Percentiles rank a stretch among this genome's conserved stretches.
These are phyloP conservation scores for Rafetus swinhoei DNA, from an alignment of 2,113 vertebrate genomes.

Conservation along the genomic window DNA sequence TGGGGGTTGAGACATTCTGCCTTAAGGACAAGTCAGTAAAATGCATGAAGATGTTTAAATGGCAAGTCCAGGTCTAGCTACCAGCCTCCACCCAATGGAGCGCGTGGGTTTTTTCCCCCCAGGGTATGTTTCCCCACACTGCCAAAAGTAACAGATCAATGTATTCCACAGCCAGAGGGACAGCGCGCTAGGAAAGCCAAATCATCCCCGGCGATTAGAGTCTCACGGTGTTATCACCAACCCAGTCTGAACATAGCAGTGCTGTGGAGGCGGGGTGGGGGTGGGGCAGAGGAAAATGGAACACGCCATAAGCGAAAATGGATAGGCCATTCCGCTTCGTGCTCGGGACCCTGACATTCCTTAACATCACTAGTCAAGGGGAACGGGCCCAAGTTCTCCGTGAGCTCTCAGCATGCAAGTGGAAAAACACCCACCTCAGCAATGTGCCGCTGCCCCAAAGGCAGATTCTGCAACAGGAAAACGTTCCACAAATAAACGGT, in stretches of 20 bases:
- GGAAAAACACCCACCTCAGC: neutral
- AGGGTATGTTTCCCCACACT: rapidly evolving
- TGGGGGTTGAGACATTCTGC: neutral
- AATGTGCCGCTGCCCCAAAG: neutral
- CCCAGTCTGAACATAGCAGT: neutral
- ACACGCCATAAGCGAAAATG: neutral
- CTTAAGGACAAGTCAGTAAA: rapidly evolving
- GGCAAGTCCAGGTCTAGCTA: rapidly evolving
- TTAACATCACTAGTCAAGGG: neutral
- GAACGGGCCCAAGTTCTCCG: neutral
- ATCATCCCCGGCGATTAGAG: rapidly evolving
- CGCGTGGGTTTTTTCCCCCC: neutral
- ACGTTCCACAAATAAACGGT: rapidly evolving
- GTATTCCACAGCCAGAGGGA: neutral
- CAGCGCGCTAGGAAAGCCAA: rapidly evolving
- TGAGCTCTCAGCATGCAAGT: neutral
- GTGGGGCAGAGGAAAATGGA: too few species aligned
- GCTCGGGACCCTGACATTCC: neutral
- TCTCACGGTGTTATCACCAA: neutral
- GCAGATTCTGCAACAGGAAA: neutral
- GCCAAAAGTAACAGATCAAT: rapidly evolving
- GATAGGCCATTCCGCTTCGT: neutral
- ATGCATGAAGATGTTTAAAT: neutral
- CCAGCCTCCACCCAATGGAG: neutral
- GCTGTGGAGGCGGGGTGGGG: neutral